Base-by-base conservation (phyloP, 2,888 invertebrate species). In the Sinohyriopsis cumingii region DNA sequence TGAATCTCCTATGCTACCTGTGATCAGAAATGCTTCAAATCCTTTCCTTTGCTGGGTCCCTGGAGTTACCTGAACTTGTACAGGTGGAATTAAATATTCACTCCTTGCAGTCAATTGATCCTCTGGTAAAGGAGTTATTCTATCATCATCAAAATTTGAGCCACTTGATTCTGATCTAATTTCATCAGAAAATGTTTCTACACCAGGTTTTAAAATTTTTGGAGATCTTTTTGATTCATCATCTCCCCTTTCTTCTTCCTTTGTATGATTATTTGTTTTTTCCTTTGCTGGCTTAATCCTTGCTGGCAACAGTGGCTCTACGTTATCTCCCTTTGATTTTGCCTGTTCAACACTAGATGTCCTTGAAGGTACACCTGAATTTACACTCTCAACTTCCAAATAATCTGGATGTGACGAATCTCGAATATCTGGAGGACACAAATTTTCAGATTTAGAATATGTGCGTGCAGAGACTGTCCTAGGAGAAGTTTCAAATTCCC, bases 161-260 rank as follows among this genome's bases (percentile, higher is more conserved):
- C 71, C 75, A 69, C 72, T 68, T 56, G 57, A 68, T 45, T 45
- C 45, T 12, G 45, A 45, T 45, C 15, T 45, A 12, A 45, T 45
- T 45, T 45, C 45, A 45, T 45, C 45, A 3, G 45, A 45, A 45
- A 45, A 45, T 45, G 45, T 45, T 45, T 45, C 45, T 15, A 15
- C 45, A 45, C 45, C 45, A 45, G 45, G 15, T 45, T 45, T 45
- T 45, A 45, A 12, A 45, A 45, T 45, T 45, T 45, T 45, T 15
- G 73, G 66, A 28, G 73, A 63, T 69, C 80, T 65, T 55, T 69
- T 74, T 5, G 69, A 68, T 20, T 71, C 71, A 53, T 73, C 70
- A n/a, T 89, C 90, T 15, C 93, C 93, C 88, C 93, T 91, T 88
- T 94, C 94, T 80, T 94, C 94, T 60, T 93, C 93, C 87, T 93